Percentiles rank a stretch among this genome's conserved stretches.
phyloP scores from a whole-genome alignment of 1,140 invertebrate genomes.

The Helicoverpa armigera region DNA sequence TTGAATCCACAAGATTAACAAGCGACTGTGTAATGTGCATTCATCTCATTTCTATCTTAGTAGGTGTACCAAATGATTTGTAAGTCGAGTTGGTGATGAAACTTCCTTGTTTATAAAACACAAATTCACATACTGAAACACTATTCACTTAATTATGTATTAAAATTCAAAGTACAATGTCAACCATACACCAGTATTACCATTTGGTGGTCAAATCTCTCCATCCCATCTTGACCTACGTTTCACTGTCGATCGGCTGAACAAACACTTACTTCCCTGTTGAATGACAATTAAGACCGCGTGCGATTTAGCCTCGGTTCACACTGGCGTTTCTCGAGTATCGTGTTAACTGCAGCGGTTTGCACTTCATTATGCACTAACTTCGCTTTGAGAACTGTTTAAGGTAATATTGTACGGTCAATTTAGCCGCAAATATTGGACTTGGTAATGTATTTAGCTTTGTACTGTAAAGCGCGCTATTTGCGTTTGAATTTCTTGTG shows the following conservation, averaged over 20 bases:
- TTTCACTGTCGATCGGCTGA: background rate
- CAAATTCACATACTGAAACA: too few relatives aligned
- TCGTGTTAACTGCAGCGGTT: slow-evolving; percentile 9
- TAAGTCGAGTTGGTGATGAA: too few relatives aligned
- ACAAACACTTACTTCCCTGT: background rate
- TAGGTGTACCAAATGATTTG: too few relatives aligned
- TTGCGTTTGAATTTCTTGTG: background rate
- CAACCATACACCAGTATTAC: too few relatives aligned
- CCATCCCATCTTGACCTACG: background rate
- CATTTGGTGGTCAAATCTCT: too few relatives aligned
- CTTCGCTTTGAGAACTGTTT: slow-evolving; percentile 24
- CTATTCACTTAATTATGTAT: too few relatives aligned
- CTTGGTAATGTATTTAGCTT: background rate
- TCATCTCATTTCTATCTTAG: too few relatives aligned
- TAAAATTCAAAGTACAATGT: too few relatives aligned
- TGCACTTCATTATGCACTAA: slow-evolving; percentile 20
- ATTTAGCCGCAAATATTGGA: background rate
- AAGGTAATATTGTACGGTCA: background rate
- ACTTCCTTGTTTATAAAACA: too few relatives aligned
- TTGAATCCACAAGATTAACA: too few relatives aligned
- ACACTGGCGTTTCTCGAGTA: too few relatives aligned
- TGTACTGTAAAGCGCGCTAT: background rate
- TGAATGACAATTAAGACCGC: slow-evolving; percentile 12
- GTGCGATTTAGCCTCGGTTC: background rate
- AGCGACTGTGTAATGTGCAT: too few relatives aligned